A percentile compares a stretch with the other conserved stretches of the same genome.
Conservation (phyloP, 2,113 vertebrate genomes). For the Theropithecus gelada region DNA sequence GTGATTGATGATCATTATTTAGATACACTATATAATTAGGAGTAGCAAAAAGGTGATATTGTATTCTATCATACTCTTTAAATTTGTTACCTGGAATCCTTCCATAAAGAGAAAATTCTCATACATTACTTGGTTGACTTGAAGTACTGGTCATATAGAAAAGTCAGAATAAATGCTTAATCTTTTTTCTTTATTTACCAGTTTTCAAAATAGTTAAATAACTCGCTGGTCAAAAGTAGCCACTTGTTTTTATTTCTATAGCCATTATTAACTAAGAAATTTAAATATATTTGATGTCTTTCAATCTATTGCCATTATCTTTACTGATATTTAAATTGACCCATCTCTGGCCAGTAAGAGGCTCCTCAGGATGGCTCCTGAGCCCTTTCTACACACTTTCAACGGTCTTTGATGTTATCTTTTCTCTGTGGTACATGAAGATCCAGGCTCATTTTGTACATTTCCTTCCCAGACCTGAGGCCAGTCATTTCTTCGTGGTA, state of each 20-base stretch:
- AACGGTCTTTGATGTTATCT: not conserved
- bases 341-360: not conserved
- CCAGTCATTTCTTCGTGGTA: not conserved
- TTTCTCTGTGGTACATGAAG: not conserved
- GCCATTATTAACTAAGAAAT: not conserved
- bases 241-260: not conserved
- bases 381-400: not conserved
- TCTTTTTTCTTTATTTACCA: not conserved
- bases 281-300: not conserved
- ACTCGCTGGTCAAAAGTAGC: not conserved
- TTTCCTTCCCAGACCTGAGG: not conserved
- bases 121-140: not conserved
- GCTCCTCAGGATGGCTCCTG: too few relatives aligned
- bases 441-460: not conserved
- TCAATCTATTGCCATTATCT: not conserved
- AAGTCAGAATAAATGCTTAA: not conserved
- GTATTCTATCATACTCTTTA: not conserved
- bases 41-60: not conserved
- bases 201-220: not conserved
- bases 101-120: not conserved
- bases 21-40: not conserved
- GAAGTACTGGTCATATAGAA: not conserved
- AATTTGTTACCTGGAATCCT: not conserved
- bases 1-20: not conserved
- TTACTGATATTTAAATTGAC: not conserved